Base-by-base conservation (phyloP, 2,797 vertebrate genomes). In the Diglossa cyanea region DNA sequence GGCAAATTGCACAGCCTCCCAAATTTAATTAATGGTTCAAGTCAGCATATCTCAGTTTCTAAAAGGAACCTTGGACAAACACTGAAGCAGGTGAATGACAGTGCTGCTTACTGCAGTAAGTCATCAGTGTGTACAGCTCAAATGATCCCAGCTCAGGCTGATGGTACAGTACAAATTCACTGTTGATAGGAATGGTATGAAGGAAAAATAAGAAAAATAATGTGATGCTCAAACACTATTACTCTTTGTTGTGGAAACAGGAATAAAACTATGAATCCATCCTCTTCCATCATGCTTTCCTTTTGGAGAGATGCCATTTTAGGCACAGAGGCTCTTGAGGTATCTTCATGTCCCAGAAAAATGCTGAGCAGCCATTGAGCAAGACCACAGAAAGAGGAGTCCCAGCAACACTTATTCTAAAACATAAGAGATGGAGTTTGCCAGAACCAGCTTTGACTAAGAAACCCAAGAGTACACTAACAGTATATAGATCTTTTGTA, bases 1-100 rank as follows among this genome's bases (percentile, higher is more conserved):
- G 72, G 54, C 31, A 92, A 92, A 96, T 83, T 81, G 55, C 79
- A 86, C 47, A 75, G 72, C 70, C 65, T 90, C 15, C 21, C 17
- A 5, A 83, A 93, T 95, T 92, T 86, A 94, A 95, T 97, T 96
- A 97, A 93, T 75, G 81, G 51, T 72, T 95, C 85, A 65, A 88
- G 78, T 45, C 91, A 86, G 40, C 28, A 17, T 58, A 77, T 68
- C 61, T 86, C 51, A 90, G 89, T 91, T 94, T 93, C 72, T 67
- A 54, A 93, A 91, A 84, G 55, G 47, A 33, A 63, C 54, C 63
- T 89, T 40, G 37, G 45, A 78, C 58, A 90, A 95, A 83, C 37
- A n/a, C 17, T 67, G 90, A 83, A 83, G 58, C 54, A 58, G 81
- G 79, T 83, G 65, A 94, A 90, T 62, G 84, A 55, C 65, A 68